Evolutionary conservation across 2,113 vertebrate species (phyloP), one percentile per base, ranked within the genome.

Genomic region (Boleophthalmus pectinirostris): DNA sequence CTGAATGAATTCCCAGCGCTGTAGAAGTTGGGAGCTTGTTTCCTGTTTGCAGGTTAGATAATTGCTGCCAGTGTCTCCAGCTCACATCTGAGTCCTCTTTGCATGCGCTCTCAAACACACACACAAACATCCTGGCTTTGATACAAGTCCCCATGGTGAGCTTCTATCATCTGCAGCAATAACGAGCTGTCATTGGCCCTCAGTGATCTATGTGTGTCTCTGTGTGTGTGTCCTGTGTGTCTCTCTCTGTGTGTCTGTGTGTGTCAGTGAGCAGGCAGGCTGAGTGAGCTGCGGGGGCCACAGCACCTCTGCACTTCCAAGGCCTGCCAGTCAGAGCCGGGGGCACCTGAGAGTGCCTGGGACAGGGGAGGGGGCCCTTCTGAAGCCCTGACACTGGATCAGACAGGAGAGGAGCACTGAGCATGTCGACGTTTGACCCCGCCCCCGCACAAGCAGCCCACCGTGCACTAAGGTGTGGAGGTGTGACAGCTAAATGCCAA

Each of bases 161-260:
- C 84, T 83, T 87, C 83, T 85, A 90, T 92, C 88, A 89, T 87
- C 87, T 84, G 65, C 2, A 74, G 86, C 82, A 87, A 88, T 92
- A 92, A 92, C 81, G 85, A 92, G 91, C 89, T 91, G 89, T 90
- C 91, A 91, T 77, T 83, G 88, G 86, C 80, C 87, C 79, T 90
- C 83, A 87, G 82, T 87, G 91, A 88, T 89, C 82, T 82, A 69
- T 90, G 83, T 86, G 89, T 88, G 70, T 90, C 85, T 86, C 88
- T 88, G 85, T 88, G 83, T 53, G 69, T 68, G 86, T 89, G 88
- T 38, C 6, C 38, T 38, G 38, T 68, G 86, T 89, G 89, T 82
- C 2, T 43, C 8, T 43, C 0, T 43, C 70, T 90, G 38, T 8
- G 72, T 90, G 85, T 86, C 87, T 88, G 87, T 88, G 83, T 53